These are phyloP conservation scores for Oconnorella tubifera DNA, from an alignment of 2,888 invertebrate species.

Conservation along the genomic window DNA sequence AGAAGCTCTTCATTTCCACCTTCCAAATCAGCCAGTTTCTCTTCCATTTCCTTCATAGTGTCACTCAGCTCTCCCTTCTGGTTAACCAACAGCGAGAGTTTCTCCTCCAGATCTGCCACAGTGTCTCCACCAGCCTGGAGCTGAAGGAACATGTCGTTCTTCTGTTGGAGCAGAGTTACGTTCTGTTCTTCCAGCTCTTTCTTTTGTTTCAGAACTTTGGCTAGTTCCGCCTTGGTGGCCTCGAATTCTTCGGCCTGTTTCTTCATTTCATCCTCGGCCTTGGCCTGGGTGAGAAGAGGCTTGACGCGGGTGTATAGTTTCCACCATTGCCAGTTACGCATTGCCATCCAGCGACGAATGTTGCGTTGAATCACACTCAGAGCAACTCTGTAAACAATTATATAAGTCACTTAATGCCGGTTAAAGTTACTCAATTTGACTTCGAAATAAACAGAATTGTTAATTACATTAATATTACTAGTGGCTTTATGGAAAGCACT, in stretches of 20 bases:
- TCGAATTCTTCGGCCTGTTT: slow-evolving; percentile 90
- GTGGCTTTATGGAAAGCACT: no score
- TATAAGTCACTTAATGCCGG: no score
- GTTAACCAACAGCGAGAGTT: slow-evolving; percentile 83
- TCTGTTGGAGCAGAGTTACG: slow-evolving; percentile 86
- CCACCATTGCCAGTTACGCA: slow-evolving; percentile 99
- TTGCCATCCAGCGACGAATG: slow-evolving; percentile 96
- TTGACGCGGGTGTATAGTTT: slow-evolving; percentile 99
- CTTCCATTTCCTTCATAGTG: slow-evolving; percentile 92
- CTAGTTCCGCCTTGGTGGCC: slow-evolving; percentile 89
- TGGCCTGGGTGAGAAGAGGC: slow-evolving; percentile 97
- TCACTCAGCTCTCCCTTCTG: slow-evolving; percentile 89
- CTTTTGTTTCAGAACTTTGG: slow-evolving; percentile 91
- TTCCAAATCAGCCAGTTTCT: slow-evolving; percentile 93
- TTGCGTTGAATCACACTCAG: slow-evolving; percentile 98
- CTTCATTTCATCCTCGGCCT: slow-evolving; percentile 98
- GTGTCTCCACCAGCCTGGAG: slow-evolving; percentile 91
- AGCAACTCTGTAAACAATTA: slow-evolving; percentile 81
- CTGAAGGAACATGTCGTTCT: slow-evolving; percentile 79
- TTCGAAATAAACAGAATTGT: no score
- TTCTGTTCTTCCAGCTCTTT: slow-evolving; percentile 94
- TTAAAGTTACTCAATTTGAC: no score
- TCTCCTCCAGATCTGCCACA: slow-evolving; percentile 86
- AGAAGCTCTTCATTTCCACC: slow-evolving; percentile 90
- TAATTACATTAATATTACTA: no score